These are phyloP conservation scores for Andrena fulva DNA, from an alignment of 2,888 invertebrate genomes.

Conservation along the genomic window DNA sequence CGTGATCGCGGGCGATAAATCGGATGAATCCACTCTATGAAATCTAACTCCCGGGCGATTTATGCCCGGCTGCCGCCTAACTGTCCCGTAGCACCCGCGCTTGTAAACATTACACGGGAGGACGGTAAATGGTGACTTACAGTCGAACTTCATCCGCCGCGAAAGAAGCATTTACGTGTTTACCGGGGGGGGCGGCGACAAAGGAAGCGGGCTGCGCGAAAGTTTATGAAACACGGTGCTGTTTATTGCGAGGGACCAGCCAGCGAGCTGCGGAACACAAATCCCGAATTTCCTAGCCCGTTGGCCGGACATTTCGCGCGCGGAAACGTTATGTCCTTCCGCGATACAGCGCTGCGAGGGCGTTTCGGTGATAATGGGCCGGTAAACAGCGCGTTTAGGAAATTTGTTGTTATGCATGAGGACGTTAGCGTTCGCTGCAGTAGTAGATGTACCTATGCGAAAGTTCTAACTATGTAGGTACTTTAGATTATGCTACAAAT, in stretches of 20 bases:
- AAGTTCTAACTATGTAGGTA: no score
- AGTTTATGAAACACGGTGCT: slow-evolving; percentile 64
- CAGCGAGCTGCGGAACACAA: slow-evolving; percentile 29
- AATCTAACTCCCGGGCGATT: slow-evolving; percentile 26
- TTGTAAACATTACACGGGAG: slow-evolving; percentile 42
- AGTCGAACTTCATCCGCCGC: slow-evolving; percentile 44
- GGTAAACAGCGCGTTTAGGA: slow-evolving; percentile 5
- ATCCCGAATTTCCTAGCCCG: slow-evolving; percentile 38
- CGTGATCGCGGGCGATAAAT: slow-evolving; percentile 13
- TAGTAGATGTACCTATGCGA: no score
- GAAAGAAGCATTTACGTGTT: slow-evolving; percentile 65
- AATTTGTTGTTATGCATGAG: not conserved
- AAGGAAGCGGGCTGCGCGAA: slow-evolving; percentile 38
- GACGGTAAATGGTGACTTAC: slow-evolving; percentile 58
- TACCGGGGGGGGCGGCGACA: slow-evolving; percentile 42
- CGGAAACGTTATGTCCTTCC: slow-evolving; percentile 33
- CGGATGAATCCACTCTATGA: slow-evolving; percentile 12
- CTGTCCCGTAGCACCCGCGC: slow-evolving; percentile 31
- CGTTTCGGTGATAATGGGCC: not conserved
- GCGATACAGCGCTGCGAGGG: slow-evolving; percentile 3
- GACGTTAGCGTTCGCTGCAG: not conserved
- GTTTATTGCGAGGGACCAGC: slow-evolving; percentile 52
- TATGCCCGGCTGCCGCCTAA: slow-evolving; percentile 29
- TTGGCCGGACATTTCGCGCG: slow-evolving; percentile 16
- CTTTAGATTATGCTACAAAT: no score